Percentiles rank a stretch among this genome's conserved stretches.
phyloP scores from a whole-genome alignment of 53 echinoderm and acorn worm genomes.

The Zoroaster sp. region DNA sequence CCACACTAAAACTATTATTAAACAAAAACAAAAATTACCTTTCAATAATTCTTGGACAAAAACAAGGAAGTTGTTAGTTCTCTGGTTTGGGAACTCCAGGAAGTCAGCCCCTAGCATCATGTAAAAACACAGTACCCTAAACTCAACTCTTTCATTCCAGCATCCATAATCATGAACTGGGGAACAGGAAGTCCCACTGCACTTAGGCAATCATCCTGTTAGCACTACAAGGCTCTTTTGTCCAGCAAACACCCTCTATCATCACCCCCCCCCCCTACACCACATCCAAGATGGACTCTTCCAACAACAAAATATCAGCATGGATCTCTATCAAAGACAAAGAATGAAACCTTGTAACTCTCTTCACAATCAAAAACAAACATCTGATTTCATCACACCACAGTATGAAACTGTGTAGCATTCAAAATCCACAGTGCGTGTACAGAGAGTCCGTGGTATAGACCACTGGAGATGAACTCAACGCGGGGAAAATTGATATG shows the following conservation, averaged over 20 bases:
- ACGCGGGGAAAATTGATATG: slow-evolving; percentile 36
- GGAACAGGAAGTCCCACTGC: slow-evolving; percentile 27
- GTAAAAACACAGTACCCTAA: neutral
- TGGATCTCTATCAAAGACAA: neutral
- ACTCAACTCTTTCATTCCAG: neutral
- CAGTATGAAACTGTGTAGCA: neutral
- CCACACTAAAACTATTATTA: neutral
- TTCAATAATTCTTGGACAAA: slow-evolving; percentile 28
- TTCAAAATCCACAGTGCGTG: no score
- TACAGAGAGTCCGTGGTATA: no score
- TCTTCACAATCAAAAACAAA: neutral
- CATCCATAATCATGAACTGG: slow-evolving; percentile 7
- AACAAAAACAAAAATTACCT: neutral
- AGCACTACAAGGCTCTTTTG: neutral
- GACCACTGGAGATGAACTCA: slow-evolving; percentile 33
- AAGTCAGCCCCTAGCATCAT: neutral
- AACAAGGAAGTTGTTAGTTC: slow-evolving; percentile 52
- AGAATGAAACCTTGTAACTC: neutral
- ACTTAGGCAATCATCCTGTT: slow-evolving; percentile 15
- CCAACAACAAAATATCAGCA: neutral
- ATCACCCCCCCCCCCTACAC: neutral
- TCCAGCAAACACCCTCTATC: neutral
- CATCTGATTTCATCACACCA: neutral
- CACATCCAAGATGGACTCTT: slow-evolving; percentile 15
- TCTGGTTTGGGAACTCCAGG: slow-evolving; percentile 25